Base-by-base conservation (phyloP, 2,888 invertebrate species). In the Ametastegia equiseti region DNA sequence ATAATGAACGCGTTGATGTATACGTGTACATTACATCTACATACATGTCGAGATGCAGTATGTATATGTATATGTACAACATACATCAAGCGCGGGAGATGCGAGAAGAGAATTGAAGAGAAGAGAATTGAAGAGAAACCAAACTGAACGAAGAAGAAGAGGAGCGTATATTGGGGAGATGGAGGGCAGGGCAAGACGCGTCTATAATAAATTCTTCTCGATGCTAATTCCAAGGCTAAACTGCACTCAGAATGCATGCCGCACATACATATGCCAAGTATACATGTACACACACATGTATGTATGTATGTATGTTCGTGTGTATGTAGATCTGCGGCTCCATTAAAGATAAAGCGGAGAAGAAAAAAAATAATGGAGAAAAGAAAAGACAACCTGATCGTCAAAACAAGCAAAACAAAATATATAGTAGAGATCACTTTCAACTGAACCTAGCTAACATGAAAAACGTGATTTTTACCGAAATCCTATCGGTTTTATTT, bases 151-250 rank as follows among this genome's bases (percentile, higher is more conserved):
- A 71, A 47, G 45, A 47, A 30, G 47, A 71, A 36, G 65, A 65
- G n/a, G 47, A 71, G 30, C 45, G 30, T 1, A n/a, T 30, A 30
- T 13, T 19, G 63, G 30, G 33, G 47, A 30, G n/a, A n/a, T 36
- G 11, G 7, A 67, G 65, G 65, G 36, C 39, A 67, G 45, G 47
- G 71, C 27, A 71, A 71, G 47, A 71, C 47, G n/a, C n/a, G 42
- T 71, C 27, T 71, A 47, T 47, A 47, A 71, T 71, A 71, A 47
- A 45, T 71, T 71, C 47, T 45, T 45, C 71, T 47, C 71, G 45
- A 71, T 71, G 71, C 71, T 71, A 71, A 71, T 71, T 71, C 30
- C 71, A 71, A 71, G 71, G 71, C 45, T 71, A 71, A 71, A 71
- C 71, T 45, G 71, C 71, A 71, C 36, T 47, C 71, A 71, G 71